Base-by-base conservation (phyloP, 1,140 invertebrate species). In the Yoshiicerus persimilis region DNA sequence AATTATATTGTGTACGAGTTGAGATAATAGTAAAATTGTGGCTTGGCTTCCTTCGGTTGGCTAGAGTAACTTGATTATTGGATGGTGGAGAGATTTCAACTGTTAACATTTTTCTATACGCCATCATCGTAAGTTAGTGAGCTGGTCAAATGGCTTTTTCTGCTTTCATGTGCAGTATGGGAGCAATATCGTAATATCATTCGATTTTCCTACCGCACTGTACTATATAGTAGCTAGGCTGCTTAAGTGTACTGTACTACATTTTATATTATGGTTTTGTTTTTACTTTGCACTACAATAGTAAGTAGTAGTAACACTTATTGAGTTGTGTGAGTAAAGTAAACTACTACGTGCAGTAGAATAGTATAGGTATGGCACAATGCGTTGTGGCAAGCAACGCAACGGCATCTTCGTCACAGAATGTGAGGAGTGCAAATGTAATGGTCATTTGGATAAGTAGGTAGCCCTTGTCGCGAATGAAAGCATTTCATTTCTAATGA, bases 361-460 rank as follows among this genome's bases (percentile, higher is more conserved):
- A 32, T 56, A 20, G 36, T 86, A 56, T 86, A 20, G 66, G 23
- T 32, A 86, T 75, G 86, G 30, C 70, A 77, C 30, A 36, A 80
- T 32, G 34, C 34, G 75, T 36, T 80, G 75, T 80, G 75, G 75
- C 34, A 80, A 75, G 4, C 0, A 20, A 70, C 13, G 47, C 83
- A 87, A 87, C 86, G 86, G 86, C 86, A 87, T 87, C 47, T 87
- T 80, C 36, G 47, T 87, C 86, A 56, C 66, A 56, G 47, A 56
- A 56, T 84, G 36, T 75, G 36, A 84, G 39, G 41, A 84, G 83
- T 84, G 83, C 83, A 84, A 84, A 84, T 88, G 36, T 64, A 84
- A 88, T 88, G 87, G 87, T 88, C 87, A 88, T 88, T 88, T 88
- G 87, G 62, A 41, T 56, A 88, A 88, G 80, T 88, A 88, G 56